Base-by-base conservation (phyloP, 2,797 vertebrate species). In the Catamblyrhynchus diadema region DNA sequence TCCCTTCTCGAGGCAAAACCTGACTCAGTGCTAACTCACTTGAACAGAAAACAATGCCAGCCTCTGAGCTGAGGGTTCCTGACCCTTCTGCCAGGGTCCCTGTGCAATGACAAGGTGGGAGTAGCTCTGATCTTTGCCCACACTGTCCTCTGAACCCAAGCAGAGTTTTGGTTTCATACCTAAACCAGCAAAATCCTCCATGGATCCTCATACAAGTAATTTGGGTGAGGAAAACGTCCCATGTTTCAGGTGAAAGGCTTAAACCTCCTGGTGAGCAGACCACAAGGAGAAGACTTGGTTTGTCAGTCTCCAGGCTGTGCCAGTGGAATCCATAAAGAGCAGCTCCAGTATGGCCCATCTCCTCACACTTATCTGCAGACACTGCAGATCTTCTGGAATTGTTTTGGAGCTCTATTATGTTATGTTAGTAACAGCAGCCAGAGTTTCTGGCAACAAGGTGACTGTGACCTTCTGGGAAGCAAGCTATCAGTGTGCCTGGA, bases 51-150 rank as follows among this genome's bases (percentile, higher is more conserved):
- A 41, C 18, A 33, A 1, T 9, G 10, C 21, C 73, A 87, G 15
- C 27, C 60, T 24, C n/a, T 28, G 59, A 89, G 71, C 35, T 18
- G 73, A 39, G 4, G n/a, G n/a, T 14, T 47, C 45, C 45, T 47
- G 45, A 47, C 45, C 45, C 23, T 47, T 47, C 51, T 81, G 39
- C 41, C 11, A 45, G 37, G 27, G 16, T 45, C n/a, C 22, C 27
- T 0, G 0, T 25, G 33, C 41, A 59, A 18, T 16, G 57, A 56
- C 48, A 45, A 25, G 32, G 50, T 0, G 1, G 60, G 32, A 48
- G 22, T 0, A 67, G 54, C 89, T n/a, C 2, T 37, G 44, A 39
- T 65, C 50, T 47, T 42, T 42, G 86, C 25, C 37, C 53, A 59
- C 22, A 1, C 3, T 16, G 24, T 50, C 50, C 45, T 57, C 53